These are phyloP conservation scores for Chrysomela aeneicollis DNA, from an alignment of 2,888 invertebrate genomes.

Conservation along the genomic window DNA sequence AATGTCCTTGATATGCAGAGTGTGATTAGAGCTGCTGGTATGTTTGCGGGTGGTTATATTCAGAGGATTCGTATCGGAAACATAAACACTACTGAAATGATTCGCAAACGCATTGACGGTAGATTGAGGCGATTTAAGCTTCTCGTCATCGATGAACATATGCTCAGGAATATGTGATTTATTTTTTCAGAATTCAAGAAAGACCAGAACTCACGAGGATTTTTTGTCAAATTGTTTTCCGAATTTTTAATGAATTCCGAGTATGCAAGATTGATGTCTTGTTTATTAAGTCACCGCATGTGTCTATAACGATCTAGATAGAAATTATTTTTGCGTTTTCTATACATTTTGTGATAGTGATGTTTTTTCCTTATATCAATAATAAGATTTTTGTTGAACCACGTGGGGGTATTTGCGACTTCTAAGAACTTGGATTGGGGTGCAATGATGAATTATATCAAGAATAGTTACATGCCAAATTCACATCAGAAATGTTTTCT, in stretches of 20 bases:
- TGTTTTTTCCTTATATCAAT: not conserved
- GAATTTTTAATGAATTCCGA: no score
- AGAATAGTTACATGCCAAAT: not conserved
- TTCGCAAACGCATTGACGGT: not conserved
- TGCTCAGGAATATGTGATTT: no score
- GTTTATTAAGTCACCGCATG: not conserved
- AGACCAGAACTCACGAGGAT: no score
- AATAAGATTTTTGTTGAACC: not conserved
- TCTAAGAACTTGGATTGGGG: not conserved
- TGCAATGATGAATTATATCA: slow-evolving; percentile 3
- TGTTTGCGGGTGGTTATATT: no score
- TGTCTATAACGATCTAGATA: not conserved
- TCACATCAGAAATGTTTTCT: not conserved
- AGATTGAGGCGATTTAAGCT: not conserved
- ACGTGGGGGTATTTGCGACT: not conserved
- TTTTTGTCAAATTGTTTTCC: no score
- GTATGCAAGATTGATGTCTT: no score
- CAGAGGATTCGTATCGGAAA: no score
- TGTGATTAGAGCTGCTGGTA: no score
- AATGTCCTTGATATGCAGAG: not conserved
- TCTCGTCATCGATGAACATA: no score
- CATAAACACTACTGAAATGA: no score
- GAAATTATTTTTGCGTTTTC: not conserved
- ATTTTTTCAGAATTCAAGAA: no score
- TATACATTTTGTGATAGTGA: not conserved